Evolutionary conservation across 1,140 invertebrate species (phyloP).

Genomic region (Drosophila bifasciata): DNA sequence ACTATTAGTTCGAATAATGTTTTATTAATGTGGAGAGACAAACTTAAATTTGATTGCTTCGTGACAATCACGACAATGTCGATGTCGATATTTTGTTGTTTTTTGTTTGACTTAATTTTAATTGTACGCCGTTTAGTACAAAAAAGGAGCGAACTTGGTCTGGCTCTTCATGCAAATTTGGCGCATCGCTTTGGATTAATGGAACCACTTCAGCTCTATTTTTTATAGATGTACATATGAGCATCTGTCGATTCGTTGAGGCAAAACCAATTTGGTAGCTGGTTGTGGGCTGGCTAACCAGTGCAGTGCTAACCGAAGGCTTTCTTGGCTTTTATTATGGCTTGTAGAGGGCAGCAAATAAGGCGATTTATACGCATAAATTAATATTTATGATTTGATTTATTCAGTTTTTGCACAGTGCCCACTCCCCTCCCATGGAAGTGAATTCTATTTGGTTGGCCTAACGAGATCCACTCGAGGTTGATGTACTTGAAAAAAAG

Average conservation of each 20-base stretch:
- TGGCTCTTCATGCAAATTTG: slow-evolving; percentile 51
- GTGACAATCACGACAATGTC: slow-evolving; percentile 19
- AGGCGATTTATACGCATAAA: slow-evolving; percentile 52
- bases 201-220: slow-evolving; percentile 52
- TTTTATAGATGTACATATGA: slow-evolving; percentile 17
- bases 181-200: slow-evolving; percentile 40
- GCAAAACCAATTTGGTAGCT: slow-evolving; percentile 36
- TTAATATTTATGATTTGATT: slow-evolving; percentile 59
- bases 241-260: slow-evolving; percentile 37
- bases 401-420: slow-evolving; percentile 25
- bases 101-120: slow-evolving; percentile 56
- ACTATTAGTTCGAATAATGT: slow-evolving; percentile 27
- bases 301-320: slow-evolving; percentile 64
- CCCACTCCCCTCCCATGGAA: background rate
- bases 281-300: slow-evolving; percentile 64
- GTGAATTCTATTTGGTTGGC: slow-evolving; percentile 60
- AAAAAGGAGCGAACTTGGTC: slow-evolving; percentile 56
- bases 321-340: slow-evolving; percentile 43
- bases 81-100: background rate
- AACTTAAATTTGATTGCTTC: slow-evolving; percentile 36
- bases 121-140: slow-evolving; percentile 45
- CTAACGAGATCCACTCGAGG: slow-evolving; percentile 61
- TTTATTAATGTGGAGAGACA: slow-evolving; percentile 35
- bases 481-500: slow-evolving; percentile 50
- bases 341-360: slow-evolving; percentile 47